Base-by-base conservation (phyloP, 2,888 invertebrate species). In the Stomorhina lunata region DNA sequence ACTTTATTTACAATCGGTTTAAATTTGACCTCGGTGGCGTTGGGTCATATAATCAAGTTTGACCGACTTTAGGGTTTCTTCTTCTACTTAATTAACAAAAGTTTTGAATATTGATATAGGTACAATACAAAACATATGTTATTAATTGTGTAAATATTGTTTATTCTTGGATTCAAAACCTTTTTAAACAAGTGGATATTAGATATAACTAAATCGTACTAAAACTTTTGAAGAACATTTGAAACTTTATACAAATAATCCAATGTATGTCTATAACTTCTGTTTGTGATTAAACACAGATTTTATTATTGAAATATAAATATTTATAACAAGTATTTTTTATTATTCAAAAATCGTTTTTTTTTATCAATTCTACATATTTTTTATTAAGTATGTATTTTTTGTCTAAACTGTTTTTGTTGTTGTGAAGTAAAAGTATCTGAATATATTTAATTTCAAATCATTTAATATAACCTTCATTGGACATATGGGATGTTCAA, bases 361-460 rank as follows among this genome's bases (percentile, higher is more conserved):
- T 15, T n/a, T 9, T 50, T 50, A 25, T 66, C 4, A 37, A 15
- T 50, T 53, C n/a, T n/a, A n/a, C n/a, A n/a, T 17, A 5, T 66
- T 22, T 66, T 9, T n/a, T n/a, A n/a, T n/a, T n/a, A n/a, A n/a
- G n/a, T n/a, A n/a, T n/a, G n/a, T n/a, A n/a, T n/a, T n/a, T n/a
- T n/a, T n/a, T n/a, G n/a, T n/a, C n/a, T n/a, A n/a, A n/a, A n/a
- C n/a, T n/a, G 25, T n/a, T 34, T 43, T 53, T 40, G 17, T 45
- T 43, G n/a, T n/a, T n/a, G n/a, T n/a, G n/a, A n/a, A n/a, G n/a
- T n/a, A n/a, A n/a, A n/a, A n/a, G n/a, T n/a, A n/a, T n/a, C n/a
- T 12, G 27, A 68, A 27, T 68, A 29, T 55, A 27, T 50, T 73
- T 53, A 20, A 43, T 65, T 53, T 43, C 12, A 55, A 71, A 59